These are phyloP conservation scores for Onchidella celtica DNA, from an alignment of 2,888 invertebrate genomes.

Conservation along the genomic window DNA sequence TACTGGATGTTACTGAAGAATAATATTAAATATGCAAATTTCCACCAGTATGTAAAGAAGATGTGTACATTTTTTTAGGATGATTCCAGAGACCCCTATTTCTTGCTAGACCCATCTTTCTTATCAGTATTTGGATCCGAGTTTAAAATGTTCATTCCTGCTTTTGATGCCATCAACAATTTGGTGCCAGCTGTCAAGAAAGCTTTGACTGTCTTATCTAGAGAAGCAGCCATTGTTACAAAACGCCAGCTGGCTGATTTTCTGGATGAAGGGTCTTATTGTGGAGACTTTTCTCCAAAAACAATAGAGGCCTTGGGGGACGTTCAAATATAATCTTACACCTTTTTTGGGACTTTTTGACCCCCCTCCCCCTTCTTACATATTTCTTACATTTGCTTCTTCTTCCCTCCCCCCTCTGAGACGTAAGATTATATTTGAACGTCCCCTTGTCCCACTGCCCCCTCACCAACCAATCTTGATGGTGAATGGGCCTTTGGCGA, in stretches of 20 bases:
- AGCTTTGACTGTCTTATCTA: background rate
- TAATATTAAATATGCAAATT: background rate
- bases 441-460: constrained; percentile 16
- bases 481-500: constrained; percentile 34
- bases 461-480: constrained; percentile 21
- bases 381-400: too few species aligned
- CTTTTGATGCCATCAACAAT: background rate
- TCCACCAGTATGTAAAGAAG: constrained; percentile 7
- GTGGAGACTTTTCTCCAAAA: background rate
- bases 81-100: background rate
- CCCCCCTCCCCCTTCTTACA: too few species aligned
- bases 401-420: too few species aligned
- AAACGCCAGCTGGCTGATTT: background rate
- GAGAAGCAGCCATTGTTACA: background rate
- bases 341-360: too few species aligned
- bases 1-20: background rate
- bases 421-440: background rate
- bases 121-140: background rate
- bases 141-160: background rate
- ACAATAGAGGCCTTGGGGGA: too few species aligned
- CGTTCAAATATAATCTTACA: too few species aligned
- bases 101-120: background rate
- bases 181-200: background rate
- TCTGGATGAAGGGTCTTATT: background rate
- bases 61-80: background rate